A percentile compares a stretch with the other conserved stretches of the same genome.
These are phyloP conservation scores for Pseudorhiza aurosa DNA, from an alignment of 30 jellyfish, hydroid and myxozoan genomes.

Conservation along the genomic window DNA sequence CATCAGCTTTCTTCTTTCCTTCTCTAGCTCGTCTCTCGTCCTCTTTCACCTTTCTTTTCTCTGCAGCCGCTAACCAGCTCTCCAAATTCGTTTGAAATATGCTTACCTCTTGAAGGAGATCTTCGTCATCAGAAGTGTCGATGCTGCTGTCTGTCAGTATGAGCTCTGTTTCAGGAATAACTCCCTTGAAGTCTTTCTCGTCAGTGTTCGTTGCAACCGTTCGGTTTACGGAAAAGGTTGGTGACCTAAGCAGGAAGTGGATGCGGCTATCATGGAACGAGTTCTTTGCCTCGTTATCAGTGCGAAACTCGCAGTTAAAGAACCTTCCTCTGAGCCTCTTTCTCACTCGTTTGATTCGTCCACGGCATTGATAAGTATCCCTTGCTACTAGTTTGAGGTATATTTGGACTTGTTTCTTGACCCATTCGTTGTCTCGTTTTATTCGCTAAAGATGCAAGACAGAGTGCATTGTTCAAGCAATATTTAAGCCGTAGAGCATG, in stretches of 20 bases:
- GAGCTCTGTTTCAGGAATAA: neutral
- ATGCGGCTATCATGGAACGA: slow-evolving; percentile 20
- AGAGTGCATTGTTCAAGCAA: too few relatives aligned
- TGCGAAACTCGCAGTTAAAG: slow-evolving; percentile 25
- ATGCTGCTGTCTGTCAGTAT: slow-evolving; percentile 16
- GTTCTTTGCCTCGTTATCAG: neutral
- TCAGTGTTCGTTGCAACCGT: neutral
- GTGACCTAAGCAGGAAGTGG: neutral
- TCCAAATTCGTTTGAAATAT: slow-evolving; percentile 5
- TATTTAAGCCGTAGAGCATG: too few relatives aligned
- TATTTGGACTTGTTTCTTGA: slow-evolving; percentile 6
- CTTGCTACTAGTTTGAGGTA: slow-evolving; percentile 15
- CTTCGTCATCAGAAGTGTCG: slow-evolving; percentile 58
- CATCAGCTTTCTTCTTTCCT: neutral
- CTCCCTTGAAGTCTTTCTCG: neutral
- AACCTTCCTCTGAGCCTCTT: slow-evolving; percentile 28
- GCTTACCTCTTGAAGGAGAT: slow-evolving; percentile 28
- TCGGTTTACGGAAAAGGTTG: neutral
- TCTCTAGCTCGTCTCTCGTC: slow-evolving; percentile 4
- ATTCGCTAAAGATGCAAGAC: slow-evolving; percentile 23
- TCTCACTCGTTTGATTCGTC: slow-evolving; percentile 36
- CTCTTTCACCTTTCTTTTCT: slow-evolving; percentile 8
- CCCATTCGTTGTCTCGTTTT: slow-evolving; percentile 9
- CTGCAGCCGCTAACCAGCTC: slow-evolving; percentile 24
- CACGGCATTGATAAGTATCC: slow-evolving; percentile 43